A percentile compares a stretch with the other conserved stretches of the same genome.
Conservation (phyloP, 2,888 invertebrate genomes). For the Gastrophysa polygoni region DNA sequence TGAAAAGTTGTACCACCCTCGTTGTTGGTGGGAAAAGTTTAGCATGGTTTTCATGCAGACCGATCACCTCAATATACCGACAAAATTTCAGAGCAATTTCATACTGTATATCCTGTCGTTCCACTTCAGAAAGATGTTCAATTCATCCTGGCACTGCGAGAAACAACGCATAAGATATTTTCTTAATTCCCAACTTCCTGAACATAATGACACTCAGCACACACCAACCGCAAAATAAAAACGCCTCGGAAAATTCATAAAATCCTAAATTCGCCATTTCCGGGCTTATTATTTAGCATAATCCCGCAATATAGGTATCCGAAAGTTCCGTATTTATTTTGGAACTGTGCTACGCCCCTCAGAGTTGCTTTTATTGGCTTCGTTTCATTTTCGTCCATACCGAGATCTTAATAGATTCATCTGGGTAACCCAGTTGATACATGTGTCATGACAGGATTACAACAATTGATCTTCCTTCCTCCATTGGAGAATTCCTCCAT, state of each 20-base stretch:
- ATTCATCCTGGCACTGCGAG: no score
- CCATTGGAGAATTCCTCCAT: no score
- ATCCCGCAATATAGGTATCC: conserved; percentile 15
- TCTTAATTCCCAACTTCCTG: conserved; percentile 2
- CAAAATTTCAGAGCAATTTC: no score
- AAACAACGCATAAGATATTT: neutral
- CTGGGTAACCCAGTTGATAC: no score
- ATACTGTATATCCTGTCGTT: no score
- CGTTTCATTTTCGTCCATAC: neutral
- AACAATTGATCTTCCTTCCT: no score
- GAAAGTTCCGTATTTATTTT: conserved; percentile 18
- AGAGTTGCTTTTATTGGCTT: neutral
- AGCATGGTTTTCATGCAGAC: no score
- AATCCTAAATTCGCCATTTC: conserved; percentile 17
- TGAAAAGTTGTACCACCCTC: no score
- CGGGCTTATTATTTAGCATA: conserved; percentile 22
- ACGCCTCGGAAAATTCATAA: conserved; percentile 12
- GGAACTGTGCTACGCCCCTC: neutral
- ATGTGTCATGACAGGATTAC: no score
- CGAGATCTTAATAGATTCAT: neutral
- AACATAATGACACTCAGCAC: conserved; percentile 9
- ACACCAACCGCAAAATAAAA: conserved; percentile 4
- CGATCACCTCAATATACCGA: no score
- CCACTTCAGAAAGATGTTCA: no score
- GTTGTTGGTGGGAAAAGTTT: no score